phyloP scores from a whole-genome alignment of 2,113 vertebrate species.

The Tapirus terrestris region DNA sequence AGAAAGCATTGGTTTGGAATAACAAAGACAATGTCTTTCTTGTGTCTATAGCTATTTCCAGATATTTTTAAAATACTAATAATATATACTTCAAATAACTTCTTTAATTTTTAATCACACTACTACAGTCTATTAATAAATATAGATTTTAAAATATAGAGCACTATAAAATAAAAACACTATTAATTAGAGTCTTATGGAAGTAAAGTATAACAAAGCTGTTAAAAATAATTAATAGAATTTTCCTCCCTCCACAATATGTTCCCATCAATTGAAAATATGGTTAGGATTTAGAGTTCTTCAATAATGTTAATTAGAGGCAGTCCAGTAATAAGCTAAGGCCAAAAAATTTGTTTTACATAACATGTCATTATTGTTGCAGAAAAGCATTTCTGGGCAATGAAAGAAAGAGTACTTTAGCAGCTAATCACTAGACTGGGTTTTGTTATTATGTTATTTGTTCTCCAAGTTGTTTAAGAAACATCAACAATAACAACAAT shows the following conservation, averaged over 20 bases:
- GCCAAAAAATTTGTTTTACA: slow-evolving; percentile 14
- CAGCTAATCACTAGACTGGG: not conserved
- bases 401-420: not conserved
- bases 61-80: not conserved
- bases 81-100: not conserved
- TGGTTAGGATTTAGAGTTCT: not conserved
- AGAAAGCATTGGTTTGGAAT: not conserved
- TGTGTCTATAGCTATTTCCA: not conserved
- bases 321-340: not conserved
- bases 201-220: not conserved
- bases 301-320: not conserved
- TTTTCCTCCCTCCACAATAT: not conserved
- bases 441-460: not conserved
- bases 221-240: slow-evolving; percentile 8
- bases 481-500: slow-evolving; percentile 1
- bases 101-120: slow-evolving; percentile 28
- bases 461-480: not conserved
- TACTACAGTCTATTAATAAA: not conserved
- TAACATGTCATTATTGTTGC: not conserved
- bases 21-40: not conserved
- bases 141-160: not conserved
- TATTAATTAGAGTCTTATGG: not conserved
- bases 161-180: slow-evolving; percentile 14
- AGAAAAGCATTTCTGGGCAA: not conserved
- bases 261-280: not conserved